A percentile compares a stretch with the other conserved stretches of the same genome.
phyloP scores from a whole-genome alignment of 2,888 invertebrate species.

The Oconnorella tubifera region DNA sequence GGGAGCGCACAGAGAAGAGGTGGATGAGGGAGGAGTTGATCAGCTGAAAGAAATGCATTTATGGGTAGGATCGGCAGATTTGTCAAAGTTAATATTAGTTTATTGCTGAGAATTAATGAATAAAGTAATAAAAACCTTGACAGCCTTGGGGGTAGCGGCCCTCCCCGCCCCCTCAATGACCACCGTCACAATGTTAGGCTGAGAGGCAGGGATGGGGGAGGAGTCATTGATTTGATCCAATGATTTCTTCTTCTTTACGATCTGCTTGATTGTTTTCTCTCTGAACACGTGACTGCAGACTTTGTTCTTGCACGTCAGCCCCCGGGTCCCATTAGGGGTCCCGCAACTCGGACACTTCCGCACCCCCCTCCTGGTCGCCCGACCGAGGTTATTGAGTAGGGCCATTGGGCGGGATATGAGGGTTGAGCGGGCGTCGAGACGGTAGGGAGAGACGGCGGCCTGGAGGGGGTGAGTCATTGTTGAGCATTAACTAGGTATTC shows the following conservation, averaged over 20 bases:
- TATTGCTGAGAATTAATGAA: too few relatives aligned
- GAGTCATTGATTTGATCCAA: slow-evolving; percentile 61
- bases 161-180: too few relatives aligned
- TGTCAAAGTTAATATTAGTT: too few relatives aligned
- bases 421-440: background rate
- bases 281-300: slow-evolving; percentile 67
- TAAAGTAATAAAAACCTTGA: too few relatives aligned
- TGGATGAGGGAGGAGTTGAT: background rate
- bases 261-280: slow-evolving; percentile 59
- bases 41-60: too few relatives aligned
- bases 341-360: slow-evolving; percentile 74
- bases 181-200: too few relatives aligned
- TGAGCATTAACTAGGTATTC: too few relatives aligned
- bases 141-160: background rate
- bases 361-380: slow-evolving; percentile 69
- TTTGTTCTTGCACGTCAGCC: slow-evolving; percentile 71
- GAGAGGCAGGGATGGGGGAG: slow-evolving; percentile 1
- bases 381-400: slow-evolving; percentile 56
- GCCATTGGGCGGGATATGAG: background rate
- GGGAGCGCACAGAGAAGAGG: slow-evolving; percentile 65
- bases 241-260: slow-evolving; percentile 61
- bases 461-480: too few relatives aligned
- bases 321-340: slow-evolving; percentile 71
- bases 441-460: too few relatives aligned
- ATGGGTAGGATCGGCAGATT: too few relatives aligned